A percentile compares a stretch with the other conserved stretches of the same genome.
These are phyloP conservation scores for Phanerotoma sp. DNA, from an alignment of 2,888 invertebrate species.

Conservation along the genomic window DNA sequence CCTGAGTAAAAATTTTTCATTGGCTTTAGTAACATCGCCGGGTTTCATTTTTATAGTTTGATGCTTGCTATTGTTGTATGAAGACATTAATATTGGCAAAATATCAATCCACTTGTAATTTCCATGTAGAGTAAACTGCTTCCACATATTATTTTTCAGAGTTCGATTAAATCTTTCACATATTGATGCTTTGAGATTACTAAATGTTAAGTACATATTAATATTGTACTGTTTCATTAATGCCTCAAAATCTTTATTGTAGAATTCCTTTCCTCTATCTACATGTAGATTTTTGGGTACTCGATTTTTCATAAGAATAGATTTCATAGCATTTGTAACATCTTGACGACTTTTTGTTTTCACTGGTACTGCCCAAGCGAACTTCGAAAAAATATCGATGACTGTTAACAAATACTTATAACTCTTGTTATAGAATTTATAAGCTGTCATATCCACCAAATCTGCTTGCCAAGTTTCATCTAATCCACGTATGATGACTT, in stretches of 20 bases:
- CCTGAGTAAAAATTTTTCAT: neutral
- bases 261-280: slow-evolving; percentile 30
- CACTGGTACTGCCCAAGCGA: slow-evolving; percentile 47
- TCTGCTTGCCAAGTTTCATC: slow-evolving; percentile 56
- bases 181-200: no score
- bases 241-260: slow-evolving; percentile 24
- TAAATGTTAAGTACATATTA: no score
- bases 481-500: slow-evolving; percentile 45
- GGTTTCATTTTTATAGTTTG: no score
- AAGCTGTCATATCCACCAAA: slow-evolving; percentile 47
- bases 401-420: slow-evolving; percentile 48
- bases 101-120: slow-evolving; percentile 4
- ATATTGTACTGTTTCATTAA: slow-evolving; percentile 24
- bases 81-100: slow-evolving; percentile 5
- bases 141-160: no score
- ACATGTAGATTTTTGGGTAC: slow-evolving; percentile 26
- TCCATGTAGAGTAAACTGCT: no score
- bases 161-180: no score
- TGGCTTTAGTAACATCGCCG: slow-evolving; percentile 42
- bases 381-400: slow-evolving; percentile 53
- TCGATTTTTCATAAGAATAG: slow-evolving; percentile 23
- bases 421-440: slow-evolving; percentile 40
- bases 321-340: slow-evolving; percentile 37
- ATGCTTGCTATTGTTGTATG: no score
- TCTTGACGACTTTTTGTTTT: slow-evolving; percentile 45